phyloP scores from a whole-genome alignment of 2,113 vertebrate species.

The Hypanus sabinus region DNA sequence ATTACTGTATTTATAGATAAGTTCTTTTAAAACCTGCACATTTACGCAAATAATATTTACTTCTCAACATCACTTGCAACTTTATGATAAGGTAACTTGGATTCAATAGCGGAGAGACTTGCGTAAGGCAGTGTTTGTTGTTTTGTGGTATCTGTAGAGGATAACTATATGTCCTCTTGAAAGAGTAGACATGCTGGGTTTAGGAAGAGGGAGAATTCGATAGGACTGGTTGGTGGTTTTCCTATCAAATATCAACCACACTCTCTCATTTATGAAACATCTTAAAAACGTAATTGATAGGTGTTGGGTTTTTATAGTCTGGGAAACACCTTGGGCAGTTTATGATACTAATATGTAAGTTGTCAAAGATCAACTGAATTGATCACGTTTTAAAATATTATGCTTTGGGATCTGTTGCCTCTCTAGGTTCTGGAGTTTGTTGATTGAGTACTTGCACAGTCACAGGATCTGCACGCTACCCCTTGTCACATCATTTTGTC shows the following conservation, averaged over 20 bases:
- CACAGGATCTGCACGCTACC: slow-evolving; percentile 69
- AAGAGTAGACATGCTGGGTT: not conserved
- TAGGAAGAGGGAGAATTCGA: not conserved
- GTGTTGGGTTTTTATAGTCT: not conserved
- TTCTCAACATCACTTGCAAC: not conserved
- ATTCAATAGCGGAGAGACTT: not conserved
- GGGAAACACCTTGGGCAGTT: not conserved
- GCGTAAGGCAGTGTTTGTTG: not conserved
- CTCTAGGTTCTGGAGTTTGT: slow-evolving; percentile 73
- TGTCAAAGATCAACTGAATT: not conserved
- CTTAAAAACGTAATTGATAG: not conserved
- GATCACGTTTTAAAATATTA: not conserved
- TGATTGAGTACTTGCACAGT: slow-evolving; percentile 59
- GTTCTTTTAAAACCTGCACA: not conserved
- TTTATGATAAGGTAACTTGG: not conserved
- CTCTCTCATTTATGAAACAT: too few relatives aligned
- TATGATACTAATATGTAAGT: not conserved
- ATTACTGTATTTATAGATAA: not conserved
- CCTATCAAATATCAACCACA: not conserved
- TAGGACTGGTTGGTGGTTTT: not conserved
- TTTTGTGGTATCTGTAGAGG: not conserved
- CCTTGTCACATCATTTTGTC: slow-evolving; percentile 80
- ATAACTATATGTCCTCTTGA: not conserved
- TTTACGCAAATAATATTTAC: not conserved
- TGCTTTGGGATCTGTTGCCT: not conserved